A percentile compares a stretch with the other conserved stretches of the same genome.
These are phyloP conservation scores for Euplagia quadripunctaria DNA, from an alignment of 2,888 invertebrate species.

Conservation along the genomic window DNA sequence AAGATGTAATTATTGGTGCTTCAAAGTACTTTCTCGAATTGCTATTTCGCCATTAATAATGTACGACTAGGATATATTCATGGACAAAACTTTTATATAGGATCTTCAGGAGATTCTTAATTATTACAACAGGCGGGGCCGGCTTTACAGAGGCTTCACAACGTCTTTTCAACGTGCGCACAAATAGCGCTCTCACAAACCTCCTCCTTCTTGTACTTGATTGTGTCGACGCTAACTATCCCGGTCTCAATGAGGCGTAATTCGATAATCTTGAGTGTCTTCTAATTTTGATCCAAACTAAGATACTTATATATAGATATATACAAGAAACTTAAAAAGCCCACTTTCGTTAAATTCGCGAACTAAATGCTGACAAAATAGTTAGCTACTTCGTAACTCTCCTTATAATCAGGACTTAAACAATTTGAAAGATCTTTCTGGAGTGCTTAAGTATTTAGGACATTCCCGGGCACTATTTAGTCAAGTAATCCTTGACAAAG, in stretches of 20 bases:
- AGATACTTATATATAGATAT: neutral
- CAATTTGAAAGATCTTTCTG: neutral
- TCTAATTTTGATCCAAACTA: neutral
- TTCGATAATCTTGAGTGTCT: neutral
- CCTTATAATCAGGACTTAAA: neutral
- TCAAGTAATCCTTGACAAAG: constrained; percentile 29
- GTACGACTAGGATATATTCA: too few relatives aligned
- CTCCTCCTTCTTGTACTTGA: neutral
- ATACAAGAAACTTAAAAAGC: neutral
- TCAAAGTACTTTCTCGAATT: too few relatives aligned
- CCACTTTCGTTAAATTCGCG: neutral
- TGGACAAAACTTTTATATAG: too few relatives aligned
- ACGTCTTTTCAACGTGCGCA: too few relatives aligned
- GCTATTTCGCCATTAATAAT: too few relatives aligned
- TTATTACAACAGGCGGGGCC: too few relatives aligned
- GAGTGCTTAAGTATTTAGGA: constrained; percentile 4
- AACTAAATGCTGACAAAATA: neutral
- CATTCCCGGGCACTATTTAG: constrained; percentile 3
- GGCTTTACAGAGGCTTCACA: too few relatives aligned
- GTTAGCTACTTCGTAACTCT: neutral
- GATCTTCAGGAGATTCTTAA: too few relatives aligned
- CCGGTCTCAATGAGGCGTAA: neutral
- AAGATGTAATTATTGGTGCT: too few relatives aligned
- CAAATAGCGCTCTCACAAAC: too few relatives aligned
- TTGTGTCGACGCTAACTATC: neutral